Conservation (phyloP, 2,113 vertebrate species). For the Speoplatyrhinus poulsoni region DNA sequence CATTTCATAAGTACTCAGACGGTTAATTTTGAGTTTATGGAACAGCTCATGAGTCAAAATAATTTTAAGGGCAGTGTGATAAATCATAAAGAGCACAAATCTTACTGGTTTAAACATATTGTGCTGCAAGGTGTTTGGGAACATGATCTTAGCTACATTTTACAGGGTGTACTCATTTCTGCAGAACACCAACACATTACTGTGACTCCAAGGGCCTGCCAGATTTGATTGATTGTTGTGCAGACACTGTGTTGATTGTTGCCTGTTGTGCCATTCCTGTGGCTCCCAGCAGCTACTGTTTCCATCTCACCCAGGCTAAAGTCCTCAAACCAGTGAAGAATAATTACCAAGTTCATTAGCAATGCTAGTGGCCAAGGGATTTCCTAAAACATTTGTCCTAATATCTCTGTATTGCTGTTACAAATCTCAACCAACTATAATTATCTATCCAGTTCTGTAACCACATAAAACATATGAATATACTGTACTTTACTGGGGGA, state of each 20-base stretch:
- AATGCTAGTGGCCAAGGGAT: constrained; percentile 64
- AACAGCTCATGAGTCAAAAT: constrained; percentile 57
- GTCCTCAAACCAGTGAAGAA: constrained; percentile 75
- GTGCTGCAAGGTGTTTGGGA: constrained; percentile 69
- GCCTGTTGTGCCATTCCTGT: constrained; percentile 74
- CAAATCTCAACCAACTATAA: constrained; percentile 32
- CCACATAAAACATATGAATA: not conserved
- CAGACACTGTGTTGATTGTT: constrained; percentile 83
- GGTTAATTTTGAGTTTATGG: constrained; percentile 35
- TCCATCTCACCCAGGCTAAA: constrained; percentile 70
- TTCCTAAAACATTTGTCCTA: constrained; percentile 69
- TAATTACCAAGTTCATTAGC: constrained; percentile 84
- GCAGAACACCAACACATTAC: constrained; percentile 80
- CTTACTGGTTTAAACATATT: constrained; percentile 71
- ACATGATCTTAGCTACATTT: constrained; percentile 77
- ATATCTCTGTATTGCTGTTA: constrained; percentile 32
- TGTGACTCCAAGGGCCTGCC: constrained; percentile 80
- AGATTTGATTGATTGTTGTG: constrained; percentile 89
- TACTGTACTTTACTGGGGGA: constrained; percentile 2
- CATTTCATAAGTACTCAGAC: constrained; percentile 25
- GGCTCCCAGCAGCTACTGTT: constrained; percentile 81
- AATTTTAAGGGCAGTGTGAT: constrained; percentile 52
- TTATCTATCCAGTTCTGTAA: not conserved
- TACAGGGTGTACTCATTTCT: constrained; percentile 80
- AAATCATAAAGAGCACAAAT: constrained; percentile 62